Conservation (phyloP, 2,797 vertebrate species). For the Anomalospiza imberbis region DNA sequence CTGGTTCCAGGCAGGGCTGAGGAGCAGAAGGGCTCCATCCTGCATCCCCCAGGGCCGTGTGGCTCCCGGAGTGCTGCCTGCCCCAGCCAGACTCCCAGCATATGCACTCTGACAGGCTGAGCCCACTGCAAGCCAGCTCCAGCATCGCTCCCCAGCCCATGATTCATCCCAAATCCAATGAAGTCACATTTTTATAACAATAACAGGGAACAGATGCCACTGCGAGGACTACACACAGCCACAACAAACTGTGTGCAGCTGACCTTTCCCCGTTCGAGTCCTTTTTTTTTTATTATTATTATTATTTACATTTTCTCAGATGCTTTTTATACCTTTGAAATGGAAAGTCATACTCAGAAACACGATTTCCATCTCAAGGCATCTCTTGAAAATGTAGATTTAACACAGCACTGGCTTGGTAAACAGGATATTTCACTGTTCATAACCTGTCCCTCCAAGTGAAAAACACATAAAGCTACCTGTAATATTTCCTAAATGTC, state of each 20-base stretch:
- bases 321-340: neutral
- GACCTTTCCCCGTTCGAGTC: conserved; percentile 15
- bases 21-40: neutral
- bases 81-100: neutral
- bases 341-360: neutral
- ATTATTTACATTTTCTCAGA: neutral
- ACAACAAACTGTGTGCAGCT: neutral
- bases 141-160: neutral
- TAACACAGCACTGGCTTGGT: neutral
- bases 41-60: neutral
- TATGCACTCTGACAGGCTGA: neutral
- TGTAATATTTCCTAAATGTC: neutral
- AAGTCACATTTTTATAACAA: neutral
- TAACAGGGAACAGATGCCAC: conserved; percentile 38
- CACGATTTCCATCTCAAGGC: neutral
- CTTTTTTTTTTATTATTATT: neutral
- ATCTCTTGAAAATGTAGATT: neutral
- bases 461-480: neutral
- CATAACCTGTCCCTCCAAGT: neutral
- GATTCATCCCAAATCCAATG: neutral
- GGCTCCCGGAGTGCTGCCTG: neutral
- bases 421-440: neutral
- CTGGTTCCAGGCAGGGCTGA: neutral
- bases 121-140: neutral
- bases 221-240: neutral